Evolutionary conservation across 2,888 invertebrate genomes (phyloP).

Genomic region (Nomada hirtipes): DNA sequence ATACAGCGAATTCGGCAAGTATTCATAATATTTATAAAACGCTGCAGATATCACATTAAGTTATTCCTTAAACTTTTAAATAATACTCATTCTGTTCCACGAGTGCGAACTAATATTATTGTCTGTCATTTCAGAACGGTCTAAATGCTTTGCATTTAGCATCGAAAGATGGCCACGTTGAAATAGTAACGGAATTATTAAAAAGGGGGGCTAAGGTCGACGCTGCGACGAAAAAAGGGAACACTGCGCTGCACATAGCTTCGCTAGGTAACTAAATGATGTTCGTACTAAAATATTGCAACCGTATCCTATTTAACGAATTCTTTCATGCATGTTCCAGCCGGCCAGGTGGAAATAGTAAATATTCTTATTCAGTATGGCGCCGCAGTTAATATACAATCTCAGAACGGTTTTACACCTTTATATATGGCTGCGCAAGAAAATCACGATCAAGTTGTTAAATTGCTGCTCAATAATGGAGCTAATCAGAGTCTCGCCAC

Average conservation of each 20-base stretch:
- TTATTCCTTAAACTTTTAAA: neutral
- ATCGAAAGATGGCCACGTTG: conserved; percentile 98
- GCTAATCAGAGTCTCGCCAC: conserved; percentile 98
- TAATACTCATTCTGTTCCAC: neutral
- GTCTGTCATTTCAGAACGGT: conserved; percentile 91
- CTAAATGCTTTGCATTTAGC: conserved; percentile 98
- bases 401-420: conserved; percentile 98
- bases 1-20: conserved; percentile 97
- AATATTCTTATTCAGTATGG: conserved; percentile 95
- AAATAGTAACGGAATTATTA: conserved; percentile 96
- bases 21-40: neutral
- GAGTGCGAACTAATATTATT: no score
- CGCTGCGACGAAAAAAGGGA: conserved; percentile 98
- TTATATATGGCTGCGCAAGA: conserved; percentile 99
- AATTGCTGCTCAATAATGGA: conserved; percentile 94
- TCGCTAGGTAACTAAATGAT: conserved; percentile 88
- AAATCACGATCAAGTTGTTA: conserved; percentile 97
- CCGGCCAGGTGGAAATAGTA: conserved; percentile 97
- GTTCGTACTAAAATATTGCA: neutral
- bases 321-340: conserved; percentile 82
- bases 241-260: conserved; percentile 98
- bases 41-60: neutral
- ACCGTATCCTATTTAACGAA: no score
- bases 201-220: conserved; percentile 96
- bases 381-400: conserved; percentile 98